Base-by-base conservation (phyloP, 64 coral and sea anemone species). In the Stichodactyla mertensii region DNA sequence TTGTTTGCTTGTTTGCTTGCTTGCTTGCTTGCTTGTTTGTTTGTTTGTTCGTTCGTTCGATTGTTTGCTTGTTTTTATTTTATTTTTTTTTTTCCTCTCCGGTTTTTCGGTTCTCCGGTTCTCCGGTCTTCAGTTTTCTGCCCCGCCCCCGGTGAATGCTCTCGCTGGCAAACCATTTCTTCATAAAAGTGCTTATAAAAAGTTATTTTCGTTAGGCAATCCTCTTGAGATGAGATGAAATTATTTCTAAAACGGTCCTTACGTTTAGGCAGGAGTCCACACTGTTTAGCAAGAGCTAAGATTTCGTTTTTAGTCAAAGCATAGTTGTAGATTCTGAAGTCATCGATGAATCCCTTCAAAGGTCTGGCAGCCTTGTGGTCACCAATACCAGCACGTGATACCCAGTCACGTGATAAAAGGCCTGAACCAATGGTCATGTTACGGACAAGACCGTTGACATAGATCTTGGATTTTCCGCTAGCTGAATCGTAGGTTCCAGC, bases 301-400 rank as follows among this genome's bases (percentile, higher is more conserved):
- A 98, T 84, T 36, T 99, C 97, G 10, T 52, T 60, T 51, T 91
- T 95, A 31, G 58, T 90, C 55, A 99, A 84, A 45, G 97, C 97
- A 28, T 99, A 99, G 82, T 99, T 99, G 64, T 99, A 99, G n/a
- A 99, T 92, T 71, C 91, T 93, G 82, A 99, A 99, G 18, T 99
- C 97, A 92, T 99, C 97, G 62, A 99, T 88, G 62, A 95, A 99
- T 88, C 97, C 97, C 67, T 84, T 58, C 16, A 99, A 79, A 80
- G 97, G 93, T 52, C 97, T 93, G 80, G 61, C 82, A 20, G 93
- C 93, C 86, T 99, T 99, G 86, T 99, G 97, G 88, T 99, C 97
- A 66, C 97, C 97, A 58, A 99, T 95, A 27, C 97, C 97, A 77
- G 93, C 97, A 19, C 97, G 82, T 55, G 93, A 85, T 45, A 95